Conservation (phyloP, 2,888 invertebrate species). For the Ornithoptera alexandrae region DNA sequence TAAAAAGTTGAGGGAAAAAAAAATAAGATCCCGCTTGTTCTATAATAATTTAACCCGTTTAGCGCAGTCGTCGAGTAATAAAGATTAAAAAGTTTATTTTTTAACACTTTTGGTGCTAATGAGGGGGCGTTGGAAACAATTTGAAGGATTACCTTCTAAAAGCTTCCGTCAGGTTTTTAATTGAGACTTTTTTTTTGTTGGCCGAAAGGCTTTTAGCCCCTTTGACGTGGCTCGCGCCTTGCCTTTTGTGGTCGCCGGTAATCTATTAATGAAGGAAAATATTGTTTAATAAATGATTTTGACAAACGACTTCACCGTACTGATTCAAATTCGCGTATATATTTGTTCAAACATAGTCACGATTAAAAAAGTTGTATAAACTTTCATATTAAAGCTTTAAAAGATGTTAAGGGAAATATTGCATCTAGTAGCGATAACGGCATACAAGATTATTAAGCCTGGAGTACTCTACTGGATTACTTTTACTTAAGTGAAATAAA, state of each 20-base stretch:
- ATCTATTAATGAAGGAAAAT: conserved; percentile 75
- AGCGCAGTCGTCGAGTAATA: conserved; percentile 75
- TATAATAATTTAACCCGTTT: conserved; percentile 79
- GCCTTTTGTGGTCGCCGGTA: conserved; percentile 68
- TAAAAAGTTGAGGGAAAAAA: conserved; percentile 55
- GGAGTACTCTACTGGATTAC: too few relatives aligned
- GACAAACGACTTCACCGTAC: neutral
- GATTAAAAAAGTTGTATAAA: too few relatives aligned
- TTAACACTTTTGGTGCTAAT: conserved; percentile 80
- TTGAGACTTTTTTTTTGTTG: conserved; percentile 79
- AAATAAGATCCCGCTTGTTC: conserved; percentile 70
- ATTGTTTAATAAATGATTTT: conserved; percentile 37
- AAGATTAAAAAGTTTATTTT: conserved; percentile 81
- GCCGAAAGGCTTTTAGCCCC: conserved; percentile 77
- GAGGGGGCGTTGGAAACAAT: conserved; percentile 80
- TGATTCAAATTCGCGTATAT: neutral
- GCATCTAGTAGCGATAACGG: too few relatives aligned
- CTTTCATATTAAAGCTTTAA: too few relatives aligned
- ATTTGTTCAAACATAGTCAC: neutral
- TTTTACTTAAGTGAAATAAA: too few relatives aligned
- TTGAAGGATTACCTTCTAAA: conserved; percentile 81
- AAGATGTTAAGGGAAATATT: too few relatives aligned
- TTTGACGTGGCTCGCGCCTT: conserved; percentile 58
- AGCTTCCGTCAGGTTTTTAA: conserved; percentile 80
- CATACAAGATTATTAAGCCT: too few relatives aligned